phyloP scores from a whole-genome alignment of 1,140 invertebrate species.

The Dendroctonus ponderosae region DNA sequence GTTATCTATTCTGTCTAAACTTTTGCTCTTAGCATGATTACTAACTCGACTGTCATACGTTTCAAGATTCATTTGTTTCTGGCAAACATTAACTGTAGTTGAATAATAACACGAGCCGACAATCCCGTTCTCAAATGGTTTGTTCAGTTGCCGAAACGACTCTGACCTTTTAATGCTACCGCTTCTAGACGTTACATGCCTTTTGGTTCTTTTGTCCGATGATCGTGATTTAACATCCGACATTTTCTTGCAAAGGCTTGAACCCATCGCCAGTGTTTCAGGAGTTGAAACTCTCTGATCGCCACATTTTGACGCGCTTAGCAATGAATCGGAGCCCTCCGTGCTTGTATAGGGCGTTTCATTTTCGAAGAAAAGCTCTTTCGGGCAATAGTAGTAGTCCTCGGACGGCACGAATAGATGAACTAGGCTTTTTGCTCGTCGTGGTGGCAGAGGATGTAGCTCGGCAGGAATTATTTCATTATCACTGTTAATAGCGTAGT shows the following conservation, averaged over 20 bases:
- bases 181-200: conserved; percentile 14
- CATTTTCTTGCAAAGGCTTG: conserved; percentile 20
- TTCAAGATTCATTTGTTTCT: conserved; percentile 42
- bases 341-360: conserved; percentile 64
- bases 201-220: conserved; percentile 14
- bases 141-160: conserved; percentile 32
- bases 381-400: conserved; percentile 54
- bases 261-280: conserved; percentile 38
- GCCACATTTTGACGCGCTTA: conserved; percentile 63
- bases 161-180: conserved; percentile 37
- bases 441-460: conserved; percentile 62
- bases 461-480: conserved; percentile 62
- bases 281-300: conserved; percentile 47
- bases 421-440: conserved; percentile 53
- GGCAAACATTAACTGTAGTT: conserved; percentile 21
- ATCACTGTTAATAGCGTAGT: conserved; percentile 48
- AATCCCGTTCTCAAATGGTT: conserved; percentile 50
- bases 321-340: conserved; percentile 67
- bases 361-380: conserved; percentile 61
- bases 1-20: conserved; percentile 74
- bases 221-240: conserved; percentile 10
- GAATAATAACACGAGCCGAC: conserved; percentile 49
- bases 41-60: conserved; percentile 40
- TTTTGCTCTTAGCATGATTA: conserved; percentile 66
- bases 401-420: conserved; percentile 51